phyloP scores from a whole-genome alignment of 92 coral and sea anemone species.

The Phymanthus crucifer region DNA sequence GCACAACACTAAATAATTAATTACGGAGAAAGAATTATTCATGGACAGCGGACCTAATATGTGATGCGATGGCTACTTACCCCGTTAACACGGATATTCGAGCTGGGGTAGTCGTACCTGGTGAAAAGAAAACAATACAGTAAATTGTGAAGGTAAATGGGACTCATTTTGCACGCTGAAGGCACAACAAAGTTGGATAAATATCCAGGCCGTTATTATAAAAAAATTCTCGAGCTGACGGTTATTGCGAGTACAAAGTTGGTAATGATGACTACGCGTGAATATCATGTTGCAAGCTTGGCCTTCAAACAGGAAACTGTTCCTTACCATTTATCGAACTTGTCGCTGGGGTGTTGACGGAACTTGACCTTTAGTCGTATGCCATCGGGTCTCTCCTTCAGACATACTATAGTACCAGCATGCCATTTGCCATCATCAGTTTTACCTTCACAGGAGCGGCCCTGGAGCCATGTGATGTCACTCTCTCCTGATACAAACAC shows the following conservation, averaged over 20 bases:
- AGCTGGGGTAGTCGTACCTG: slow-evolving; percentile 80
- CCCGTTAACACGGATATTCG: slow-evolving; percentile 52
- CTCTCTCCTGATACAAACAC: background rate
- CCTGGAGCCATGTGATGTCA: slow-evolving; percentile 28
- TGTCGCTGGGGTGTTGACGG: slow-evolving; percentile 80
- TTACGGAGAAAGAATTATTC: too few species aligned
- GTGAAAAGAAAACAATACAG: background rate
- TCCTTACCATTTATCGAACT: slow-evolving; percentile 89
- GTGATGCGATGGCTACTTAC: slow-evolving; percentile 23
- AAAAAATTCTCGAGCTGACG: too few species aligned
- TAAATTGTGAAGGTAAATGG: too few species aligned
- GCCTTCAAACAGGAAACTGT: background rate
- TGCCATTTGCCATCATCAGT: slow-evolving; percentile 60
- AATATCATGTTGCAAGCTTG: too few species aligned
- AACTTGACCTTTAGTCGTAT: slow-evolving; percentile 79
- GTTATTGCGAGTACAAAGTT: too few species aligned
- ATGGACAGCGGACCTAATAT: background rate
- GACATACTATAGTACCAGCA: slow-evolving; percentile 67
- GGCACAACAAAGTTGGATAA: too few species aligned
- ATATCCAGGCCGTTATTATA: too few species aligned
- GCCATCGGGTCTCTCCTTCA: slow-evolving; percentile 66
- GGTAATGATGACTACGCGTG: too few species aligned
- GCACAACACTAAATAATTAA: too few species aligned
- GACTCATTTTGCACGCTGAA: too few species aligned
- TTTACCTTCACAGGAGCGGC: slow-evolving; percentile 30